Conservation (phyloP, 1,140 invertebrate genomes). For the Drosophila sp. region DNA sequence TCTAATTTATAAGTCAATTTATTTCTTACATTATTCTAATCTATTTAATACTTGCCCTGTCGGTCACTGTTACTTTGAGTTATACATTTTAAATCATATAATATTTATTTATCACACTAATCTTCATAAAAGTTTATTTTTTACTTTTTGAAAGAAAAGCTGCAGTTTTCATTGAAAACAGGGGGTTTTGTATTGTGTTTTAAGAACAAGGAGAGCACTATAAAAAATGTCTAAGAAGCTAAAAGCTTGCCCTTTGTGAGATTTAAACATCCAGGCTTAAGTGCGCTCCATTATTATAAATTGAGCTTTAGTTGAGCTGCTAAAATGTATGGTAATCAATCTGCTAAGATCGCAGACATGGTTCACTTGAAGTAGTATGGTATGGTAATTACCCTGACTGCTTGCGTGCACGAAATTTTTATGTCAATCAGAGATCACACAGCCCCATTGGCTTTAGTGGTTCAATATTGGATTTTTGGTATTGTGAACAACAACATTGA, state of each 20-base stretch:
- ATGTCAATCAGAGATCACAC: constrained; percentile 75
- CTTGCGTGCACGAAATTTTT: constrained; percentile 78
- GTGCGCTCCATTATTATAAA: constrained; percentile 64
- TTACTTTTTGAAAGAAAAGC: no score
- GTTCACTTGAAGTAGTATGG: constrained; percentile 50
- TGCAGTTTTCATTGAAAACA: background rate
- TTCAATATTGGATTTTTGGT: constrained; percentile 73
- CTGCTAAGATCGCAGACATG: constrained; percentile 64
- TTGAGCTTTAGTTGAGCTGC: constrained; percentile 61
- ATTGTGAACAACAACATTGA: constrained; percentile 39
- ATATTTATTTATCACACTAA: no score
- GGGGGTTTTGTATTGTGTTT: background rate
- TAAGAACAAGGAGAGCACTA: background rate
- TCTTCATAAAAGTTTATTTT: no score
- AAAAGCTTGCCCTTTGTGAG: background rate
- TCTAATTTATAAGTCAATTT: no score
- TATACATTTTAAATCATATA: no score
- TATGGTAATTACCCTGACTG: constrained; percentile 71
- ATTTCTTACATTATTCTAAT: no score
- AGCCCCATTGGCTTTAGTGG: constrained; percentile 51
- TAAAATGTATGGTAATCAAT: constrained; percentile 77
- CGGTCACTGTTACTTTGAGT: no score
- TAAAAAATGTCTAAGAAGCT: background rate
- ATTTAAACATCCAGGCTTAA: constrained; percentile 15
- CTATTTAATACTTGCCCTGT: no score